phyloP scores from a whole-genome alignment of 2,113 vertebrate genomes.

The Pseudopodoces humilis region DNA sequence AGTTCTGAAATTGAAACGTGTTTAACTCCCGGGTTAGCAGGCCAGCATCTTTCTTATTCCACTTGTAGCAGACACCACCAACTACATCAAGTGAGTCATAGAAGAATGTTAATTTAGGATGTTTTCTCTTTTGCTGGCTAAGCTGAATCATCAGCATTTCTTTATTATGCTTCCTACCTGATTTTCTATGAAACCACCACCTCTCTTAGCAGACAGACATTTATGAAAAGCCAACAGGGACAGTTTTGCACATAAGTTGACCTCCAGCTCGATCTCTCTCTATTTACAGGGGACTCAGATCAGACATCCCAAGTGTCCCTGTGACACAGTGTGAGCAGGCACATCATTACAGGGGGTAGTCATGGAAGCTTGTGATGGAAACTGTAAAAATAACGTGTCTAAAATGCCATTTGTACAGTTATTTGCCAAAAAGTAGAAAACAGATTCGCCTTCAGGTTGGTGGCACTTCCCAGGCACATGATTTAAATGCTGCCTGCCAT shows the following conservation, averaged over 20 bases:
- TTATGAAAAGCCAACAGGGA: not conserved
- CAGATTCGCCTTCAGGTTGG: not conserved
- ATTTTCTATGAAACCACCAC: not conserved
- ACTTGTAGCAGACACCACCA: not conserved
- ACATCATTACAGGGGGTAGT: not conserved
- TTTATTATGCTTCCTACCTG: not conserved
- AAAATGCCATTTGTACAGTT: not conserved
- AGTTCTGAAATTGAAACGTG: not conserved
- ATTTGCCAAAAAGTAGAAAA: conserved; percentile 34
- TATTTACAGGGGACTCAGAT: not conserved
- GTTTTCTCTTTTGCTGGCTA: not conserved
- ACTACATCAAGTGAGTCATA: not conserved
- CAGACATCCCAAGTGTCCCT: not conserved
- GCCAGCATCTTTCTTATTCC: not conserved
- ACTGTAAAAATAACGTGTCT: not conserved
- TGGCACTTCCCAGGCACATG: not conserved
- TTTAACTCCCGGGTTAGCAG: not conserved
- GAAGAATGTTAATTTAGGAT: not conserved
- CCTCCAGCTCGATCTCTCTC: not conserved
- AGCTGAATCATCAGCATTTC: not conserved
- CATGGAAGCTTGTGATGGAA: not conserved
- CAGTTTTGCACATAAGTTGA: not conserved
- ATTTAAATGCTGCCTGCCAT: conserved; percentile 57
- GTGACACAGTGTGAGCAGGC: not conserved
- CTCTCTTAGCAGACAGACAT: not conserved